Evolutionary conservation across 2,113 vertebrate species (phyloP).

Genomic region (Mastomys coucha): DNA sequence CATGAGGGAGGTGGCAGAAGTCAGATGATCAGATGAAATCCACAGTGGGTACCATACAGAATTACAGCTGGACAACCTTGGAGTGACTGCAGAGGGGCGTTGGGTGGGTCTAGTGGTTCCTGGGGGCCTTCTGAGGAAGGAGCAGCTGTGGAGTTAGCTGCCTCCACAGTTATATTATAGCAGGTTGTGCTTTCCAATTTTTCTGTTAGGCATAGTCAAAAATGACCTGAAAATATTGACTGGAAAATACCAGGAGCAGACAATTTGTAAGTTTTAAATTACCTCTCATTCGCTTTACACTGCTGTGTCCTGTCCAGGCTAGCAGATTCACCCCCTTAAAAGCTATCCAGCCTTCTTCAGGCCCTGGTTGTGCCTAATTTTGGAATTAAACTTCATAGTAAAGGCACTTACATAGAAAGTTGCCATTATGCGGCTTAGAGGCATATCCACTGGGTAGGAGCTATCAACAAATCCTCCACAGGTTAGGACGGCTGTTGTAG

Average conservation of each 20-base stretch:
- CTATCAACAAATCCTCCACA: background rate
- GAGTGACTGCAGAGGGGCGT: too few relatives aligned
- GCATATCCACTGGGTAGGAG: background rate
- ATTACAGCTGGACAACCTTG: background rate
- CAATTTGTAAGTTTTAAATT: background rate
- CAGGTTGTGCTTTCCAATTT: background rate
- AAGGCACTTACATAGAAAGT: background rate
- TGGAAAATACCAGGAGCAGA: background rate
- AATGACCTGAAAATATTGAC: background rate
- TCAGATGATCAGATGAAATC: background rate
- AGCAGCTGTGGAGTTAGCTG: background rate
- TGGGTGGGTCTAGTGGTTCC: background rate
- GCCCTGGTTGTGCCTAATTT: background rate
- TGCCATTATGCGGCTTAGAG: background rate
- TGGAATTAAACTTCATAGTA: background rate
- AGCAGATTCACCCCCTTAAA: background rate
- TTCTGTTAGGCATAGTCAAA: background rate
- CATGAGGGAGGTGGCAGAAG: accelerated
- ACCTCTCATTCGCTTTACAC: background rate
- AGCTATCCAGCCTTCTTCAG: too few relatives aligned
- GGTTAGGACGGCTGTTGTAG: too few relatives aligned
- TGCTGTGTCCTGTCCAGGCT: background rate
- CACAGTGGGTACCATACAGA: background rate
- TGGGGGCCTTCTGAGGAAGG: background rate
- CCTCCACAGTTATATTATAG: background rate